Percentiles rank a stretch among this genome's conserved stretches.
phyloP scores from a whole-genome alignment of 2,888 invertebrate species.

The Tenthredo mesomela region DNA sequence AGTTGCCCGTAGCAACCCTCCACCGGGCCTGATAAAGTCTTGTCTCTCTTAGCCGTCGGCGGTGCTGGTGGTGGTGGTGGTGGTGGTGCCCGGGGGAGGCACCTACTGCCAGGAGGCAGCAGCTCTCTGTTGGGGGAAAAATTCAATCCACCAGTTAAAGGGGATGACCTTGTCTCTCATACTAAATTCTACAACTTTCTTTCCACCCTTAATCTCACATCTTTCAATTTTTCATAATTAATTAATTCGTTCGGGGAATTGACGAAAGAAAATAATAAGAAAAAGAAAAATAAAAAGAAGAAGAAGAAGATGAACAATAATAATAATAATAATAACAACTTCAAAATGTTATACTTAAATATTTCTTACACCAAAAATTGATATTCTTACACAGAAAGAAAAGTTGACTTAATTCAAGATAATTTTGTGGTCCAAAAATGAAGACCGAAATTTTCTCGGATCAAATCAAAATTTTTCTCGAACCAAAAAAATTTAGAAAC shows the following conservation, averaged over 20 bases:
- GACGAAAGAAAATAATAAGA: neutral
- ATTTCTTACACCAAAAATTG: neutral
- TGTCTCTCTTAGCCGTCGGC: slow-evolving; percentile 67
- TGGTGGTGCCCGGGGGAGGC: slow-evolving; percentile 56
- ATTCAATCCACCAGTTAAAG: slow-evolving; percentile 76
- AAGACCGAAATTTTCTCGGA: too few species aligned
- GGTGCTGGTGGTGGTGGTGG: slow-evolving; percentile 53
- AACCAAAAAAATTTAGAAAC: too few species aligned
- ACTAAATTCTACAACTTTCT: neutral
- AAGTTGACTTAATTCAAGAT: too few species aligned
- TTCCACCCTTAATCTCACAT: neutral
- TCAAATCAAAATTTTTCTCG: too few species aligned
- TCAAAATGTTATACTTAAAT: neutral
- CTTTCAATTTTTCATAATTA: slow-evolving; percentile 1
- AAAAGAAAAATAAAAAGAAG: too few species aligned
- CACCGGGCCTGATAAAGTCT: slow-evolving; percentile 69
- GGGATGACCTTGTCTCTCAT: slow-evolving; percentile 71
- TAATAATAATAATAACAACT: neutral
- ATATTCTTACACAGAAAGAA: neutral
- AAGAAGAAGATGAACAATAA: neutral
- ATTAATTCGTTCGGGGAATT: neutral
- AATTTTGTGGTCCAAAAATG: too few species aligned
- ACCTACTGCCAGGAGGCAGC: slow-evolving; percentile 58
- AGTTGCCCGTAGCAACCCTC: slow-evolving; percentile 77
- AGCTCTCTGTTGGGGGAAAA: slow-evolving; percentile 65